Percentiles rank a stretch among this genome's conserved stretches.
Evolutionary conservation across 2,888 invertebrate genomes (phyloP).

Genomic region (Seira sanloemensis): DNA sequence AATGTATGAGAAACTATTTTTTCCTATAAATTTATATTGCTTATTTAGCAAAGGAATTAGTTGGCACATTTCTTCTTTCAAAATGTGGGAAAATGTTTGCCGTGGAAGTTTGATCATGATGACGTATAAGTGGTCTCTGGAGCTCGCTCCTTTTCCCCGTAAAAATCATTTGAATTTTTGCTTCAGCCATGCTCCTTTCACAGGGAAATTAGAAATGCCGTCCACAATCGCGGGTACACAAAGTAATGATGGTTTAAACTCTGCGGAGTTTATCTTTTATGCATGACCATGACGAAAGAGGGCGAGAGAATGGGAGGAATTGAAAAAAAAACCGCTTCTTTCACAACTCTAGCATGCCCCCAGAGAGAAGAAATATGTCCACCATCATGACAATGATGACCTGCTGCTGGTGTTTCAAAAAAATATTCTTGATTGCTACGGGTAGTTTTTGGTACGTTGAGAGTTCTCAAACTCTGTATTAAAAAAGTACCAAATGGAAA

Average conservation of each 20-base stretch:
- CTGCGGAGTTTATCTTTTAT: background rate
- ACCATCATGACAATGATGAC: background rate
- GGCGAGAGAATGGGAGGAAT: background rate
- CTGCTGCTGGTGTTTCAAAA: background rate
- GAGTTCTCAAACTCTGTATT: background rate
- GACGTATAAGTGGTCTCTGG: background rate
- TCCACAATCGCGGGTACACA: no score
- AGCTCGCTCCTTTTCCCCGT: no score
- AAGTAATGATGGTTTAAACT: background rate
- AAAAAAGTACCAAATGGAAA: background rate
- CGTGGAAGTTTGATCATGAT: background rate
- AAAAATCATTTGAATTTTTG: background rate
- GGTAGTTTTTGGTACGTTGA: background rate
- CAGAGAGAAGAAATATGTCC: background rate
- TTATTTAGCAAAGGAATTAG: no score
- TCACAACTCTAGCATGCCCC: background rate
- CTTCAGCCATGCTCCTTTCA: background rate
- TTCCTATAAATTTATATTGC: background rate
- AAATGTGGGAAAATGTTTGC: no score
- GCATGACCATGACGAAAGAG: background rate
- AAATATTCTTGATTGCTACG: slow-evolving; percentile 9
- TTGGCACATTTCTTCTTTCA: background rate
- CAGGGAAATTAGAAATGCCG: no score
- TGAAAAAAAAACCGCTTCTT: background rate
- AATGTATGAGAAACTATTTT: background rate